Percentiles rank a stretch among this genome's conserved stretches.
phyloP scores from a whole-genome alignment of 2,113 vertebrate species.

The Protomyctophum bolini region DNA sequence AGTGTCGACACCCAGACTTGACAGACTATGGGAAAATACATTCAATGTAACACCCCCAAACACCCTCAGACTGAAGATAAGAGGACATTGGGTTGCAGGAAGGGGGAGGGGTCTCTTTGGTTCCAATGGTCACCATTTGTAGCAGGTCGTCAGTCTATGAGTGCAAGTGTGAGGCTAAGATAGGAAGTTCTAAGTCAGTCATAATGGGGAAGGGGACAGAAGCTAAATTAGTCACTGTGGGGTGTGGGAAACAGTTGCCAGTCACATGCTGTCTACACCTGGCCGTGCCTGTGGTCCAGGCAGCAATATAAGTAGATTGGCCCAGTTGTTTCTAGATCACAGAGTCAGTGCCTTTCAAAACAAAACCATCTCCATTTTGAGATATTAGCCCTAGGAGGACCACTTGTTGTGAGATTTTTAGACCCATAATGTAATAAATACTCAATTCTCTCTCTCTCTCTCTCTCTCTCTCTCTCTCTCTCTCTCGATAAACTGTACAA shows the following conservation, averaged over 20 bases:
- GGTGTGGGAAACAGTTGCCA: slow-evolving; percentile 78
- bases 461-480: no score
- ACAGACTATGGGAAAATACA: slow-evolving; percentile 4
- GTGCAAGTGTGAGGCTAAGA: slow-evolving; percentile 56
- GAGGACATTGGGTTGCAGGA: slow-evolving; percentile 7
- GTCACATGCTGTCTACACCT: slow-evolving; percentile 72
- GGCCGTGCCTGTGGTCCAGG: slow-evolving; percentile 27
- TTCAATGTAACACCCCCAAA: slow-evolving; percentile 1
- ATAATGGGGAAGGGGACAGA: slow-evolving; percentile 51
- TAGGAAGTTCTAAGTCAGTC: slow-evolving; percentile 71
- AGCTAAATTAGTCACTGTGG: slow-evolving; percentile 57
- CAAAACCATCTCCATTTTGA: neutral
- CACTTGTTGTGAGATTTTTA: neutral
- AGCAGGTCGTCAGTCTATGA: slow-evolving; percentile 45
- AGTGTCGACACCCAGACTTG: no score
- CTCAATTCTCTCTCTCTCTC: no score
- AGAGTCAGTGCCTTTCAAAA: neutral
- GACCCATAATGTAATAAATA: no score
- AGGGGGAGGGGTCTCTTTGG: slow-evolving; percentile 25
- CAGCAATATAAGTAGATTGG: slow-evolving; percentile 14
- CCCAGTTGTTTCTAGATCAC: slow-evolving; percentile 49
- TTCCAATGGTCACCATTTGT: slow-evolving; percentile 58
- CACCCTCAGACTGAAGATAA: slow-evolving; percentile 9
- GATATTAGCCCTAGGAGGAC: neutral
- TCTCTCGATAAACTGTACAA: no score